Conservation (phyloP, 1,140 invertebrate species). For the Vollenhovia emeryi region DNA sequence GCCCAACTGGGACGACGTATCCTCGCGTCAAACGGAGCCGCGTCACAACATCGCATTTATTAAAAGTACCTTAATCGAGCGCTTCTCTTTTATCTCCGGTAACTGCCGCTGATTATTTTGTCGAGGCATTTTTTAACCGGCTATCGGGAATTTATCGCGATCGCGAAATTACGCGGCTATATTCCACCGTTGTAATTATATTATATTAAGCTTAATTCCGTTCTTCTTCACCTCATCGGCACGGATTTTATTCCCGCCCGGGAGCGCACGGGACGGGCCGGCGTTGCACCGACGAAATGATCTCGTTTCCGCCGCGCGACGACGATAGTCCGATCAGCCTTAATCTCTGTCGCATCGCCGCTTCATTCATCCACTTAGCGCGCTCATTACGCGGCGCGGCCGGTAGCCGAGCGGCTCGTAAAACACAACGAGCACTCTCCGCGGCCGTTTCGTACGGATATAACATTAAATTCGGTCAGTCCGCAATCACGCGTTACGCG, state of each 20-base stretch:
- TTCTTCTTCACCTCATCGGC: not conserved
- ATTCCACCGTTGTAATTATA: conserved; percentile 6
- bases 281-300: conserved; percentile 4
- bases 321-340: conserved; percentile 27
- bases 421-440: conserved; percentile 34
- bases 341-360: conserved; percentile 19
- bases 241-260: not conserved
- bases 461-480: conserved; percentile 63
- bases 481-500: conserved; percentile 48
- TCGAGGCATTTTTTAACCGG: not conserved
- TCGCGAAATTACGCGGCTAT: not conserved
- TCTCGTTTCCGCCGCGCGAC: conserved; percentile 29
- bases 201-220: conserved; percentile 29
- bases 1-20: conserved; percentile 11
- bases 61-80: not conserved
- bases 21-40: not conserved
- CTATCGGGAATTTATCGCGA: not conserved
- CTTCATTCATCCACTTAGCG: conserved; percentile 51
- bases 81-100: not conserved
- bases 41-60: conserved; percentile 16
- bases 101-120: not conserved
- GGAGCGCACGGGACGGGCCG: not conserved
- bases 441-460: conserved; percentile 10
- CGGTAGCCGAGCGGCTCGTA: conserved; percentile 49
- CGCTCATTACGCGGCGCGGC: conserved; percentile 38